Conservation (phyloP, 2,797 vertebrate genomes). For the Antennarius maculatus region DNA sequence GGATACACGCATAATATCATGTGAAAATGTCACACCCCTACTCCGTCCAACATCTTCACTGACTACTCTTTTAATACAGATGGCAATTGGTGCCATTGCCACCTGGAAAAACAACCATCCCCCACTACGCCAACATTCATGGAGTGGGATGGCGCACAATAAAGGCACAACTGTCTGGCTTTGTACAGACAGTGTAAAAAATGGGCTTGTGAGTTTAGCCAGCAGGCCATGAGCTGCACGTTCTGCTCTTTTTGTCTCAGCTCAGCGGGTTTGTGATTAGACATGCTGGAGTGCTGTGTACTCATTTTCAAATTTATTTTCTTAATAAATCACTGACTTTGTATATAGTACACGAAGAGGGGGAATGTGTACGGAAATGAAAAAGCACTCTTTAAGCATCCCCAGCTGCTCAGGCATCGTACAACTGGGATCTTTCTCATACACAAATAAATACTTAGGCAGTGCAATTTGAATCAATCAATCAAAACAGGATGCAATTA, state of each 20-base stretch:
- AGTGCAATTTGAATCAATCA: constrained; percentile 65
- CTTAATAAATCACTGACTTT: constrained; percentile 76
- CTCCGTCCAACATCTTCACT: too few species aligned
- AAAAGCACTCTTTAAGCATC: constrained; percentile 68
- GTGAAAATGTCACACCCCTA: too few species aligned
- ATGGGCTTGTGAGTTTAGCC: constrained; percentile 25
- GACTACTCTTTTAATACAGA: too few species aligned
- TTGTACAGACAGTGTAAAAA: too few species aligned
- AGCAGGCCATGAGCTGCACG: constrained; percentile 26
- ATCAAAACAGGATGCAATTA: constrained; percentile 59
- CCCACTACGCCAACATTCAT: too few species aligned
- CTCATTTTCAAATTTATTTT: constrained; percentile 76
- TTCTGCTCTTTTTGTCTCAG: constrained; percentile 64
- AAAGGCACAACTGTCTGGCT: too few species aligned
- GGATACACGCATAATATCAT: too few species aligned
- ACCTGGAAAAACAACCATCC: too few species aligned
- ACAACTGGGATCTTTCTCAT: constrained; percentile 42
- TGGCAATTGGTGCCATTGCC: too few species aligned
- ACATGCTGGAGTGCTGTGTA: constrained; percentile 66
- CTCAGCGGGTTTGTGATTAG: constrained; percentile 79
- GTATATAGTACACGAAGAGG: constrained; percentile 41
- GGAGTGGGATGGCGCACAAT: too few species aligned
- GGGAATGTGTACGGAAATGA: constrained; percentile 65
- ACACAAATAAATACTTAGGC: constrained; percentile 50
- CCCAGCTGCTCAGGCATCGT: constrained; percentile 67